Base-by-base conservation (phyloP, 2,888 invertebrate species). In the Sarcophaga caerulescens region DNA sequence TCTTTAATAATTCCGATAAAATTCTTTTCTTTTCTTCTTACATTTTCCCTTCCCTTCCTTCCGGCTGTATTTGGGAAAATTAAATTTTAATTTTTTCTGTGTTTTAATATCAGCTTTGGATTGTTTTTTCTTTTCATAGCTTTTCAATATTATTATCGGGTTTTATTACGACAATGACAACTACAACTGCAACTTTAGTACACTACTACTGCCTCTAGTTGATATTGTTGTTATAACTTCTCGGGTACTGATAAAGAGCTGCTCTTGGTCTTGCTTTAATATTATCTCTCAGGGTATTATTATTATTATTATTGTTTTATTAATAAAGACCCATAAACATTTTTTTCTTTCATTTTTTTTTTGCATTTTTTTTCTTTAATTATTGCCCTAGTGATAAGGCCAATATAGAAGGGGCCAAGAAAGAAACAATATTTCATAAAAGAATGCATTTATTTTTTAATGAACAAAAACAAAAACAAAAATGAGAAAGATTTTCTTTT, bases 231-330 rank as follows among this genome's bases (percentile, higher is more conserved):
- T 69, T 44, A 35, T 35, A 6, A 35, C 6, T 35, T 35, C 35
- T 35, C 35, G 35, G 21, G 2, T 35, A n/a, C 35, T 74, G 85
- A 86, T 86, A 86, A 86, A 77, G 77, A 60, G 52, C 74, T 83
- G 82, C 45, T 85, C 85, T 83, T 83, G 85, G 71, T 85, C 79
- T 76, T 70, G 74, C 60, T 83, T 65, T 77, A 86, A 83, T 86
- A 83, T 86, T 86, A 86, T 86, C 85, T 83, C 80, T 73, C 47
- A 35, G 35, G 35, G 35, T 63, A 57, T 59, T 81, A 47, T 66
- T 81, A 59, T 66, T 81, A 59, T 47, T 25, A 68, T 68, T 59
- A 62, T 66, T 59, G 66, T 47, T 60, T 76, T 76, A 62, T 78
- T 62, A 70, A 76, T 44, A 52, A 65, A 81, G 69, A 17, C 14